Evolutionary conservation across 2,888 invertebrate genomes (phyloP), one percentile per base, ranked within the genome.

Genomic region (Xanthorhoe spadicearia): DNA sequence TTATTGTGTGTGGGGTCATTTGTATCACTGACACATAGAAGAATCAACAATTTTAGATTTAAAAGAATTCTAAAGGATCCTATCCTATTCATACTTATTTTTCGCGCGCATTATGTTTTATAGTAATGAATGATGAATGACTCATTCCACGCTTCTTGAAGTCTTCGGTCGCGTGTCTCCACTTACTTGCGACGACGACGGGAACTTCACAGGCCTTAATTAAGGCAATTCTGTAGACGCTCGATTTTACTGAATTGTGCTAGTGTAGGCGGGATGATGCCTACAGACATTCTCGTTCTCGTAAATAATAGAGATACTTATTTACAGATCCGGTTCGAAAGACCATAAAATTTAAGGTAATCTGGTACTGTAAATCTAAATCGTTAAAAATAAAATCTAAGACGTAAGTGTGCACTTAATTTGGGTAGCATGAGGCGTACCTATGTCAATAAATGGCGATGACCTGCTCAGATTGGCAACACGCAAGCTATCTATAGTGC

Each of bases 381-480:
- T 32, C 32, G 32, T 32, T 7, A 7, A 7, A 5, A 4, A 32
- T 13, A 13, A 13, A 0, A 43, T 43, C 38, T 13, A 13, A 13
- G 38, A 2, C 38, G 8, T 17, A 2, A 17, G 15, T 15, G 6
- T 8, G 48, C 17, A 15, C 7, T 0, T 17, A 48, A 17, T 48
- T 48, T 48, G 6, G 15, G 13, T 23, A 10, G 18, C 18, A n/a
- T 9, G 8, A 23, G 9, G 17, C 46, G n/a, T n/a, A 4, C 23
- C 17, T 32, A 23, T 48, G 46, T 28, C n/a, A 43, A 38, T 48
- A 57, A 64, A 56, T 56, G 54, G 50, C 60, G 75, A 77, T 77
- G 77, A 59, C 71, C 62, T 57, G 68, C 57, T 69, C 62, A 76
- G 77, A 78, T 78, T 74, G 66, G 56, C 61, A 43, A 60, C 78